Evolutionary conservation across 2,113 vertebrate genomes (phyloP).

Genomic region (Gadus macrocephalus): DNA sequence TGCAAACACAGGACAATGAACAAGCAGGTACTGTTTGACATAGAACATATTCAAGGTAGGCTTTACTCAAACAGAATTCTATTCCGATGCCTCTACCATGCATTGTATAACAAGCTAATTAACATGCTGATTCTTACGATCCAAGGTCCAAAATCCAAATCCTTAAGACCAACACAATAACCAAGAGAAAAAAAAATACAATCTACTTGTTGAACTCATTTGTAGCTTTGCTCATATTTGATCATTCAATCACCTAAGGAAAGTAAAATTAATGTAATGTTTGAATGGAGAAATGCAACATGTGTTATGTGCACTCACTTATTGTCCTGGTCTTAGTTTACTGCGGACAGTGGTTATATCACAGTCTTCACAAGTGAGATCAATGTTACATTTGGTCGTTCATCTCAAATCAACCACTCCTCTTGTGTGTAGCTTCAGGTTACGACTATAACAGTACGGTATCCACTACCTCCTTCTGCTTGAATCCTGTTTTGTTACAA

Average conservation of each 20-base stretch:
- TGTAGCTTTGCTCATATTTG: neutral
- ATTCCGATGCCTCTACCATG: slow-evolving; percentile 42
- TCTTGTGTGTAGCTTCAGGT: too few species aligned
- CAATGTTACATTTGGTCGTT: slow-evolving; percentile 15
- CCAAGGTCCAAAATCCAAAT: slow-evolving; percentile 23
- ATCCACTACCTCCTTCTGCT: too few species aligned
- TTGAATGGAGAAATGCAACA: neutral
- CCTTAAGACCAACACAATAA: slow-evolving; percentile 24
- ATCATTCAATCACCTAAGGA: neutral
- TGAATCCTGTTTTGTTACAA: too few species aligned
- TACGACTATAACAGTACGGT: too few species aligned
- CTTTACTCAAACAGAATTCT: slow-evolving; percentile 9
- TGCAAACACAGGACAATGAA: slow-evolving; percentile 14
- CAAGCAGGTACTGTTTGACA: neutral
- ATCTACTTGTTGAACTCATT: slow-evolving; percentile 3
- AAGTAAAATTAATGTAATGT: neutral
- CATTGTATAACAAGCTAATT: slow-evolving; percentile 28
- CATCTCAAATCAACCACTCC: slow-evolving; percentile 19
- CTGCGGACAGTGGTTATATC: neutral
- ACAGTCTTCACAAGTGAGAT: slow-evolving; percentile 7
- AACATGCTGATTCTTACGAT: slow-evolving; percentile 64
- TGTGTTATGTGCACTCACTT: slow-evolving; percentile 1
- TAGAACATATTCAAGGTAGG: slow-evolving; percentile 9
- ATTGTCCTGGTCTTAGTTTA: slow-evolving; percentile 1
- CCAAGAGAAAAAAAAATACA: neutral